phyloP scores from a whole-genome alignment of 2,888 invertebrate species.

The Lepidocyrtoides sp. region DNA sequence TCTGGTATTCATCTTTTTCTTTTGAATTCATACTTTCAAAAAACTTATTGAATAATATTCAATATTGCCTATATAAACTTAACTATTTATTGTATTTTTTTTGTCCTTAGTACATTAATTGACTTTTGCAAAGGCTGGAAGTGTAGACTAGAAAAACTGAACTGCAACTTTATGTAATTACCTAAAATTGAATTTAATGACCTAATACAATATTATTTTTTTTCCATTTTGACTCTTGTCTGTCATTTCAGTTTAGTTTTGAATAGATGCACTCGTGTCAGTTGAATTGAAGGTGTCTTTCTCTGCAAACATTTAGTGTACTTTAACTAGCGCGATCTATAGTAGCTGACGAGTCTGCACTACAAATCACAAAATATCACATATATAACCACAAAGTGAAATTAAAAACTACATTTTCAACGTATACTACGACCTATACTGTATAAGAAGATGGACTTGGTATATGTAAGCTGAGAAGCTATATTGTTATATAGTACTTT shows the following conservation, averaged over 20 bases:
- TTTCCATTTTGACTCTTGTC: no score
- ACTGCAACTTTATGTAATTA: no score
- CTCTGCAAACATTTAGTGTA: neutral
- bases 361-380: slow-evolving; percentile 79
- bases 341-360: neutral
- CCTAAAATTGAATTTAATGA: no score
- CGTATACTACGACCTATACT: no score
- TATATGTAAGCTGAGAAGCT: neutral
- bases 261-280: neutral
- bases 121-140: neutral
- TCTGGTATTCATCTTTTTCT: neutral
- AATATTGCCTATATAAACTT: neutral
- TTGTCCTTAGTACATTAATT: neutral
- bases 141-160: no score
- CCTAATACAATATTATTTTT: no score
- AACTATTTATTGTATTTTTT: neutral
- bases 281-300: neutral
- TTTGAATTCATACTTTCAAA: neutral
- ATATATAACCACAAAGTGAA: slow-evolving; percentile 58
- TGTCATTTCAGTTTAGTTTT: no score
- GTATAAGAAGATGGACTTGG: no score
- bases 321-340: slow-evolving; percentile 10
- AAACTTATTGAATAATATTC: no score
- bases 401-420: neutral
- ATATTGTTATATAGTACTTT: no score